Conservation (phyloP, 1,140 invertebrate genomes). For the Ceratosolen fusciceps region DNA sequence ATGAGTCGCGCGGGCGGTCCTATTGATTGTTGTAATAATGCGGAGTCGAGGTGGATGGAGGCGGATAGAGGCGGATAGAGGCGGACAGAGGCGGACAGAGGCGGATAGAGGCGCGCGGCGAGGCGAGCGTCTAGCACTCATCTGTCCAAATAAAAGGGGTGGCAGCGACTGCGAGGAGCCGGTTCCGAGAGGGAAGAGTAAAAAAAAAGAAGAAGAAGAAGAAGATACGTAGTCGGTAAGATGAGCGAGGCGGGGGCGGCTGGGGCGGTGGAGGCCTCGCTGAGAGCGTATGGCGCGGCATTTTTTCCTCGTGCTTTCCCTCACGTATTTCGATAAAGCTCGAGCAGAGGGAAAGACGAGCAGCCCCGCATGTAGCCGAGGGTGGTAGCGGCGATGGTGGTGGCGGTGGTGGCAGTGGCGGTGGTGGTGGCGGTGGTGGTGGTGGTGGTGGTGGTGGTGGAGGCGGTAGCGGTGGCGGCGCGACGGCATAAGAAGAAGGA, state of each 20-base stretch:
- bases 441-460: background rate
- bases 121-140: background rate
- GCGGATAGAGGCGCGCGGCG: background rate
- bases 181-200: background rate
- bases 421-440: background rate
- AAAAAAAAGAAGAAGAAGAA: background rate
- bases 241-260: constrained; percentile 13
- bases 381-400: background rate
- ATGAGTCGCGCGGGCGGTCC: background rate
- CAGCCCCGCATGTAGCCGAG: constrained; percentile 26
- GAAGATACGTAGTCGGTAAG: background rate
- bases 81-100: background rate
- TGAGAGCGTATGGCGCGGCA: background rate
- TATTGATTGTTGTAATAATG: too few species aligned
- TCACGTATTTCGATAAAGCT: constrained; percentile 47
- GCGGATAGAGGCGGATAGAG: background rate
- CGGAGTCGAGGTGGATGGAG: too few species aligned
- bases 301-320: constrained; percentile 38
- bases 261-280: too few species aligned
- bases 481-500: too few species aligned
- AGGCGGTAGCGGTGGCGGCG: background rate
- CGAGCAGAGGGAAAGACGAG: constrained; percentile 46
- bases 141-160: background rate
- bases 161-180: too few species aligned
- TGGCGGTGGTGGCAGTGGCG: too few species aligned